Evolutionary conservation across 2,113 vertebrate species (phyloP), one percentile per base, ranked within the genome.

Genomic region (Phoxinus phoxinus): DNA sequence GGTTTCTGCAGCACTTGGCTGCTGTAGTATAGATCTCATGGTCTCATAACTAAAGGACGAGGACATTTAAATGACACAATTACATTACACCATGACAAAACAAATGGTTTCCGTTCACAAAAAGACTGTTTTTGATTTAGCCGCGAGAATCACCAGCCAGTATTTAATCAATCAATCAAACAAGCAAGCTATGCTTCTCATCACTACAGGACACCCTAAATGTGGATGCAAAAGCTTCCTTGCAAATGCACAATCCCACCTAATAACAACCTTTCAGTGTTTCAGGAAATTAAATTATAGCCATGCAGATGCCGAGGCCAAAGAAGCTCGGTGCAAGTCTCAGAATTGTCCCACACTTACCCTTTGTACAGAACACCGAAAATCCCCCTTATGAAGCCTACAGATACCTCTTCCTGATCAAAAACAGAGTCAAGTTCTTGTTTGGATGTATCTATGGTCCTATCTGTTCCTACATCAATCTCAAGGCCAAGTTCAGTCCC

Each of bases 11-110:
- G 83, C 61, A 53, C 37, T 86, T 58, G 72, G 51, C 51, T 89
- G 84, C 81, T 88, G 88, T 83, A 90, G 81, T 69, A 90, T 87
- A 69, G 90, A 87, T 9, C 89, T 69, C 90, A 91, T 56, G 3
- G 87, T 90, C 84, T 91, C 91, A 83, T 90, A 91, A 86, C 91
- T 91, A 85, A 81, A 84, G 86, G 75, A 81, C 80, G 81, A 87
- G 88, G 83, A 90, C 77, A 86, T 75, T 84, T 58, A 2, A 35
- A 72, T 72, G 4, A 80, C 75, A 81, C 23, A 69, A 82, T 82
- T 71, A 53, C 44, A 69, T 51, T 32, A 46, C 2, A 48, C 23
- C 46, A 71, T 27, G 25, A 56, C 61, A 35, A 83, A 85, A 48
- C 72, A 27, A 83, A 78, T 67, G 51, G 56, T 83, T 59, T 58